phyloP scores from a whole-genome alignment of 2,888 invertebrate species.

The Drosophila meridiana region DNA sequence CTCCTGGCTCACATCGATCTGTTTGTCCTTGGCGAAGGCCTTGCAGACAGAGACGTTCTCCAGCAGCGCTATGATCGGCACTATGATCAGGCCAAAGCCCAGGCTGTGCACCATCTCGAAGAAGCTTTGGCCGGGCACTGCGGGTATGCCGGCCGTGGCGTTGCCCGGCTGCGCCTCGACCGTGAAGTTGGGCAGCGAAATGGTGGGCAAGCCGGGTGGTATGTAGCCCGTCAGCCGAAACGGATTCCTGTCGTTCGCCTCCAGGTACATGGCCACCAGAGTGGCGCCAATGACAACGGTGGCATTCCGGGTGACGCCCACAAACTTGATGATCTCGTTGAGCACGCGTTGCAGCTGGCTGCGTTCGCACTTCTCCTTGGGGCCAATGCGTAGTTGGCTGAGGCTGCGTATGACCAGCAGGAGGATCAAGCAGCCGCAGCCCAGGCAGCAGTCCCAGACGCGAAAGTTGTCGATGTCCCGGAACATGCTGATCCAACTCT shows the following conservation, averaged over 20 bases:
- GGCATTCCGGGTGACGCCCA: constrained; percentile 92
- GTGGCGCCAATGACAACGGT: constrained; percentile 91
- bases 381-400: constrained; percentile 88
- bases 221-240: constrained; percentile 90
- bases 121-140: constrained; percentile 84
- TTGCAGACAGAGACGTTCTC: constrained; percentile 92
- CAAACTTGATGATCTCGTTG: constrained; percentile 89
- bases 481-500: constrained; percentile 91
- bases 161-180: constrained; percentile 84
- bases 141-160: constrained; percentile 68
- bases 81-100: constrained; percentile 93
- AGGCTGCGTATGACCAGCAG: constrained; percentile 91
- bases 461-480: constrained; percentile 88
- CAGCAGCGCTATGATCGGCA: constrained; percentile 93
- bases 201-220: constrained; percentile 90
- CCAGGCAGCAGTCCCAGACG: constrained; percentile 91
- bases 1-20: constrained; percentile 96
- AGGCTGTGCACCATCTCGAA: constrained; percentile 91
- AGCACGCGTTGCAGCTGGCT: constrained; percentile 86
- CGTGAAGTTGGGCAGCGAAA: constrained; percentile 89
- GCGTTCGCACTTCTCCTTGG: constrained; percentile 85
- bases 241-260: constrained; percentile 85
- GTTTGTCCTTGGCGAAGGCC: constrained; percentile 88
- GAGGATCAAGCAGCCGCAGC: constrained; percentile 90
- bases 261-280: constrained; percentile 88